Conservation (phyloP, 1,140 invertebrate species). For the Samia ricini region DNA sequence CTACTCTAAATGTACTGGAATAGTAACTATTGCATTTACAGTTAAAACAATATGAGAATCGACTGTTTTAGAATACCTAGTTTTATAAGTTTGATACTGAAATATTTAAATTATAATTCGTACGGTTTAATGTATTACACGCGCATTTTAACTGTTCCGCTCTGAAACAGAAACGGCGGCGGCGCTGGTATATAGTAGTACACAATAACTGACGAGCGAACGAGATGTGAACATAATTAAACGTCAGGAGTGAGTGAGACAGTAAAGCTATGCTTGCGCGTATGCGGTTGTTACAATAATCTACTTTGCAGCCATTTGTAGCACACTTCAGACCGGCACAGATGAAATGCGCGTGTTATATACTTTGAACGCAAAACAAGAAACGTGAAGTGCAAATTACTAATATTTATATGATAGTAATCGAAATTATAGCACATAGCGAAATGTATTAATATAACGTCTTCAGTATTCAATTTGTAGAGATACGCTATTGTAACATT, state of each 20-base stretch:
- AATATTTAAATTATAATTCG: background rate
- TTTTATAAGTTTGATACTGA: background rate
- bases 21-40: constrained; percentile 3
- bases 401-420: background rate
- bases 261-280: no score
- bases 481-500: constrained; percentile 28
- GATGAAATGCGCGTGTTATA: no score
- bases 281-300: no score
- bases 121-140: no score
- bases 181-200: no score
- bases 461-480: constrained; percentile 4
- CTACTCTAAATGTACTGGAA: background rate
- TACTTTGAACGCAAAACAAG: no score
- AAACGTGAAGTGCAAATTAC: background rate
- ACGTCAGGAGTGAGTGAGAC: no score
- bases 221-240: background rate
- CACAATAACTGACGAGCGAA: no score
- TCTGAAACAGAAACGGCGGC: no score
- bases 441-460: background rate
- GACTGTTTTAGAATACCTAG: background rate
- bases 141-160: no score
- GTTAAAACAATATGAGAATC: background rate
- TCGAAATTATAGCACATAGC: background rate
- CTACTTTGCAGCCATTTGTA: no score
- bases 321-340: no score